Base-by-base conservation (phyloP, 2,888 invertebrate genomes). In the Megaustenia siamemsis region DNA sequence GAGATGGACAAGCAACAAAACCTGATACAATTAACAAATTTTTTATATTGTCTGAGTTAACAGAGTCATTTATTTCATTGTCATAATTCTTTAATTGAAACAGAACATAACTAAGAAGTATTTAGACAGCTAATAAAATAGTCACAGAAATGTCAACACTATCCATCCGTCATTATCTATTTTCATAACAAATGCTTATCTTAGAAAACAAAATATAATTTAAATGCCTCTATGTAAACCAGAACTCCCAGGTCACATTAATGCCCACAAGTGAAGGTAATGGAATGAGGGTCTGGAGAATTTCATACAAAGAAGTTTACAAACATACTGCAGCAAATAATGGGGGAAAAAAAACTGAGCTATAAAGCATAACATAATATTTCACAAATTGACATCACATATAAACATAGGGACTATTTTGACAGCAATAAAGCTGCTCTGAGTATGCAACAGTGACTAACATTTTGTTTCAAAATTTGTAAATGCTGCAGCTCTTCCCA, bases 401-500 rank as follows among this genome's bases (percentile, higher is more conserved):
- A 73, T 8, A 49, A 32, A 73, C 40, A 43, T 18, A 45, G 10
- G 28, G 73, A 32, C 73, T 32, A 49, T 73, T 21, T 28, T 73
- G 6, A 73, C 32, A 49, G 73, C 49, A 73, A 73, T 28, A 45
- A 73, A 18, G 45, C 28, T 45, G 71, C n/a, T 71, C 6, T 71
- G 43, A 49, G 32, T 1, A 49, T 73, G 40, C 40, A 40, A 45
- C 49, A 73, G 21, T 73, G 73, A 49, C 38, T 56, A 15, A 35
- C 53, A 38, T 53, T 56, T 56, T 12, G 53, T 53, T 56, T 56
- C 5, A 4, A 66, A 63, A 66, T 69, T 15, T 32, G 35, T 28
- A 82, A 82, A 73, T 60, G 73, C 73, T 73, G 56, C 73, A 43
- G 8, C 12, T 28, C 28, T 45, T 73, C 24, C 15, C 28, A 40